These are phyloP conservation scores for Ctenochaetus hawaiiensis DNA, from an alignment of 2,797 vertebrate species.

Conservation along the genomic window DNA sequence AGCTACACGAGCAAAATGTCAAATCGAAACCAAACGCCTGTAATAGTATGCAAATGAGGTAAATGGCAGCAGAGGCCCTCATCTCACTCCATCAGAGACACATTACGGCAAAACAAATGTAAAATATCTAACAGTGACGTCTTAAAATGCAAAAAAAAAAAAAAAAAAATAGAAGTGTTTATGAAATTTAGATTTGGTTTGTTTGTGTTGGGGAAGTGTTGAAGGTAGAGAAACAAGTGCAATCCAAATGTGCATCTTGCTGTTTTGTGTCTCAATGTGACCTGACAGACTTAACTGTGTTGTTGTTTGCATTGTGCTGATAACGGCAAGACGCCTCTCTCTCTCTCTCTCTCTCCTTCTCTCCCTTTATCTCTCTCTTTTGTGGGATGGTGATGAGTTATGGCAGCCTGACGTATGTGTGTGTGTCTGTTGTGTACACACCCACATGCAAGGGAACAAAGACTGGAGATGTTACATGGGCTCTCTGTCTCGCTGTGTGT, in stretches of 20 bases:
- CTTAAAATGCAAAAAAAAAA: background rate
- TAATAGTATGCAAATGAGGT: constrained; percentile 66
- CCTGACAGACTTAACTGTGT: constrained; percentile 57
- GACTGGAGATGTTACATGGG: constrained; percentile 45
- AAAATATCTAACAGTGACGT: background rate
- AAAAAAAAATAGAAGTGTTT: constrained; percentile 5
- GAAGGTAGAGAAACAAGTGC: background rate
- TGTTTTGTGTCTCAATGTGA: constrained; percentile 27
- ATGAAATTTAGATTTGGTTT: constrained; percentile 9
- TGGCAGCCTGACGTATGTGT: constrained; percentile 66
- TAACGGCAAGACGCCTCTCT: constrained; percentile 46
- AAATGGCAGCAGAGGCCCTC: constrained; percentile 44
- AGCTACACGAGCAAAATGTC: constrained; percentile 74
- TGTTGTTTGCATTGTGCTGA: constrained; percentile 65
- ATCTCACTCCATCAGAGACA: constrained; percentile 22
- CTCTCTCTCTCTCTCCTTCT: background rate
- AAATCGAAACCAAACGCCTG: constrained; percentile 54
- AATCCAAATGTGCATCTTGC: constrained; percentile 16
- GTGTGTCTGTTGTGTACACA: constrained; percentile 45
- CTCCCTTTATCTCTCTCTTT: constrained; percentile 7
- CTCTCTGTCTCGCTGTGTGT: constrained; percentile 30
- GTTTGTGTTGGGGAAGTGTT: constrained; percentile 2
- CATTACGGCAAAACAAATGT: constrained; percentile 2
- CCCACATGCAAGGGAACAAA: constrained; percentile 70
- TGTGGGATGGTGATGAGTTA: constrained; percentile 70